Evolutionary conservation across 2,797 vertebrate species (phyloP), one percentile per base, ranked within the genome.

Genomic region (Sebastes steindachneri): DNA sequence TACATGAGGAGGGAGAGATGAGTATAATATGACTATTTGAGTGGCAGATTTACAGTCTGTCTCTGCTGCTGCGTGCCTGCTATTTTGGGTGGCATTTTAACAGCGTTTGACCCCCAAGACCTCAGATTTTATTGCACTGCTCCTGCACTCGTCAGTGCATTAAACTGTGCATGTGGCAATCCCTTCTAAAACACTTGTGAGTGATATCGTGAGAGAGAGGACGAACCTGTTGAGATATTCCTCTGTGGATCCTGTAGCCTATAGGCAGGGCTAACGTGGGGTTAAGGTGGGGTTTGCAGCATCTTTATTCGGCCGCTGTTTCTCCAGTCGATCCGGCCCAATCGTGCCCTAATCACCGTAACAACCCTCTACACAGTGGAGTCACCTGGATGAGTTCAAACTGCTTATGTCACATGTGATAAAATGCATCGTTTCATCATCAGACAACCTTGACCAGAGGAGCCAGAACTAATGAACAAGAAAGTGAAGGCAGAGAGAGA

Each of bases 1-100:
- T 73, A 85, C 80, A 85, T 59, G 74, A 86, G 79, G 65, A 81
- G 55, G 68, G 59, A 45, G 63, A 77, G 33, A 4, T 6, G 64
- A 73, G 67, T n/a, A 9, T 79, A 70, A 80, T 75, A 3, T 6
- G 78, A 41, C 55, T 37, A 19, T 63, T 28, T 41, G 75, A 90
- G 72, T 12, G 51, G 69, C 73, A 81, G 80, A 75, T 80, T 76
- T 78, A 83, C 45, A 17, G 54, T 21, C 11, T 7, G 26, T 53
- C 59, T 57, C 76, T 4, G 33, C 11, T 41, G 67, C 68, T 51
- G 51, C 37, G 1, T 55, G 14, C 54, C 23, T n/a, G 33, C 11
- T 81, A 8, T 69, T 77, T 14, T 60, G 55, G 57, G 68, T 5
- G 51, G 3, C 41, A 37, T 73, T 80, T 64, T 57, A 48, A 57